Evolutionary conservation across 1,140 invertebrate species (phyloP).

Genomic region (Piezodorus guildinii): DNA sequence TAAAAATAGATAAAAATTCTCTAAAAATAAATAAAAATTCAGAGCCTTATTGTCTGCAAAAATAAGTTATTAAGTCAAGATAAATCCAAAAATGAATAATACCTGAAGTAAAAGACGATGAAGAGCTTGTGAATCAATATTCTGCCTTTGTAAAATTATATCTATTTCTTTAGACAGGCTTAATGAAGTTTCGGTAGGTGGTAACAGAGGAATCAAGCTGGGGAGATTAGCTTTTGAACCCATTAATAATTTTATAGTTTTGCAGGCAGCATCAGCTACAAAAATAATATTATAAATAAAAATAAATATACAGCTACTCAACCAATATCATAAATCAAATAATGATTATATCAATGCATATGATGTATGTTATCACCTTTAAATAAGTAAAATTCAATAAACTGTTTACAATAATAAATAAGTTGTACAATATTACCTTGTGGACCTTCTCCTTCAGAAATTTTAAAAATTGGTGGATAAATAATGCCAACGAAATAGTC

Average conservation of each 20-base stretch:
- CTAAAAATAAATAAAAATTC: too few relatives aligned
- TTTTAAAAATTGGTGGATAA: background rate
- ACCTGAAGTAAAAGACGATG: conserved; percentile 11
- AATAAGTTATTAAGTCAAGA: too few relatives aligned
- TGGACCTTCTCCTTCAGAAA: background rate
- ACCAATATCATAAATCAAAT: too few relatives aligned
- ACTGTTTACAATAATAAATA: background rate
- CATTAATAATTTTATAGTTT: conserved; percentile 6
- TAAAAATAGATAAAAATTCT: too few relatives aligned
- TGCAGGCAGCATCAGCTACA: conserved; percentile 9
- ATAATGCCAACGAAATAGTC: background rate
- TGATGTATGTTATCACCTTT: background rate
- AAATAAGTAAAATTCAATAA: background rate
- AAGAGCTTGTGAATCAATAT: background rate
- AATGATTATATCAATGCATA: background rate
- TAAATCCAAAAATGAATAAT: conserved; percentile 2
- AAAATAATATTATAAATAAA: background rate
- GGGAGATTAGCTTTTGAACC: background rate
- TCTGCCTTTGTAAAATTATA: conserved; percentile 10
- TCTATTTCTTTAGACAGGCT: conserved; percentile 8
- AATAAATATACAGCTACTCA: too few relatives aligned
- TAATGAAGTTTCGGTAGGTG: conserved; percentile 8
- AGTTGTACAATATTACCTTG: background rate
- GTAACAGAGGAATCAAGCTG: conserved; percentile 5
- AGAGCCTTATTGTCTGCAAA: too few relatives aligned